Base-by-base conservation (phyloP, 2,113 vertebrate species). In the Clupea harengus region DNA sequence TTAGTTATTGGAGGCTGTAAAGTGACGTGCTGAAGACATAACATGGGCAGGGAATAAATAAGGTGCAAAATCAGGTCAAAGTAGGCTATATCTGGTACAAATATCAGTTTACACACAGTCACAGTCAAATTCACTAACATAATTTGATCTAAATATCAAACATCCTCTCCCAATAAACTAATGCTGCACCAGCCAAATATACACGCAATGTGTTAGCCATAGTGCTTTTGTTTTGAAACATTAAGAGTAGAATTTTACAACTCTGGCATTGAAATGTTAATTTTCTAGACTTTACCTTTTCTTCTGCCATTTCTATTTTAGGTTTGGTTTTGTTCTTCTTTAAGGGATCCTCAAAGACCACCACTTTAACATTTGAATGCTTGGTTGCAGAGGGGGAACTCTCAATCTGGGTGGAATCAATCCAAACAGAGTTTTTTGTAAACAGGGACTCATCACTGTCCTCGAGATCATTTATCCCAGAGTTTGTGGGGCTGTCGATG, bases 281-380 rank as follows among this genome's bases (percentile, higher is more conserved):
- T 49, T 10, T 49, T 49, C 9, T 5, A 6, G 4, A 60, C 39
- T 47, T 60, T 25, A 28, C 67, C 85, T 86, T 78, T 25, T 87
- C 90, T 81, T 57, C 85, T 32, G 46, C 81, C 0, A 85, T 2
- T 0, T 57, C 64, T 4, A 67, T 17, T 0, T 57, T 46, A 78
- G 64, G 87, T 54, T 88, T 89, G 82, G 45, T 87, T 83, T 81
- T 93, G 22, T 83, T 90, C 90, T 93, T 97, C 90, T 93, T 96
- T n/a, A 15, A 89, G n/a, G 91, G 93, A 89, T 96, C 93, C 78
- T 93, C 92, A 88, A 96, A 98, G 0, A 89, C 92, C 15, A 97
- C 94, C 0, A 97, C 92, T 85, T 96, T 93, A 7, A 97, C 93
- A 0, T 13, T 83, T 5, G 82, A 78, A n/a, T 11, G 9, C 44